Conservation (phyloP, 2,113 vertebrate genomes). For the Progne subis region DNA sequence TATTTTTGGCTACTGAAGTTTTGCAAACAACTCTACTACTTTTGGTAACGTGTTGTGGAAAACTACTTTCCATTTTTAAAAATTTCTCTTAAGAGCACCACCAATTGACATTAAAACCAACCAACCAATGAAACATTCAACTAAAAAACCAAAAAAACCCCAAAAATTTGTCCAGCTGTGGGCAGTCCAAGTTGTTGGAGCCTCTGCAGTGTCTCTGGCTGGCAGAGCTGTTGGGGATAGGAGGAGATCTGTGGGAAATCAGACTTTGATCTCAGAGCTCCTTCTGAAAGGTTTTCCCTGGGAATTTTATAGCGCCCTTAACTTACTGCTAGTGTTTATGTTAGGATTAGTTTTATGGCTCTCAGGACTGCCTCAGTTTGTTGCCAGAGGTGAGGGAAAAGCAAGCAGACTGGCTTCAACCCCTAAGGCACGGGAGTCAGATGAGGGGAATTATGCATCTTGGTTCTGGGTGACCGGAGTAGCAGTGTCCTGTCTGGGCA, state of each 20-base stretch:
- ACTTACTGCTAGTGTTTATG: not conserved
- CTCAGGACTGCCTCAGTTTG: fast-evolving
- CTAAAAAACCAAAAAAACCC: not conserved
- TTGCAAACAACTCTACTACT: not conserved
- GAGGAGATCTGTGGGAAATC: not conserved
- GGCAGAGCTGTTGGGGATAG: not conserved
- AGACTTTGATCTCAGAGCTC: not conserved
- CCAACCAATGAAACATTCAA: not conserved
- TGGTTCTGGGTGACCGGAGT: fast-evolving
- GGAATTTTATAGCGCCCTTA: not conserved
- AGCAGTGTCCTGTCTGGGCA: not conserved
- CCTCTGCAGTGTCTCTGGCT: not conserved
- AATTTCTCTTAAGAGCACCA: not conserved
- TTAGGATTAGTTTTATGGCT: not conserved
- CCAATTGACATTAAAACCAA: not conserved
- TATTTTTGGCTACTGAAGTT: not conserved
- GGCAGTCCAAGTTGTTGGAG: not conserved
- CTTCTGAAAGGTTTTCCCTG: not conserved
- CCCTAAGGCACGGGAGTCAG: not conserved
- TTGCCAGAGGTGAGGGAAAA: not conserved
- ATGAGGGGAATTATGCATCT: fast-evolving
- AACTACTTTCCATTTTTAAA: not conserved
- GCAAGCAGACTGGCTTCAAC: not conserved
- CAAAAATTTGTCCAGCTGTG: too few species aligned
- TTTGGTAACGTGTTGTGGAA: not conserved